These are phyloP conservation scores for Desoria tigrina DNA, from an alignment of 2,888 invertebrate genomes.

Conservation along the genomic window DNA sequence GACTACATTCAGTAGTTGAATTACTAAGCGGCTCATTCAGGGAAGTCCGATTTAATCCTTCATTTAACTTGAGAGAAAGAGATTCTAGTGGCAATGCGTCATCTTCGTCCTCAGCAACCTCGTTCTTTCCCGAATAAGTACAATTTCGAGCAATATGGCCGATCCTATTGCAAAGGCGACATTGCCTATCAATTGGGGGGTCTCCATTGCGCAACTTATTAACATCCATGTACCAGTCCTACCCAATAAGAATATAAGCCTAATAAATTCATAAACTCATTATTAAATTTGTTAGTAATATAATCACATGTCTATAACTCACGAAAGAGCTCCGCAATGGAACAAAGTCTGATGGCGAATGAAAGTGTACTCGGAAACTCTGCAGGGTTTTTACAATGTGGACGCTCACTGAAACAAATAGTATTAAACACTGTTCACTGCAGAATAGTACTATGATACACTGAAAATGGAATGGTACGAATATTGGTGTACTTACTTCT, in stretches of 20 bases:
- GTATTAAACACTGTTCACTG: not conserved
- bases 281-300: not conserved
- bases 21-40: no score
- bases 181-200: conserved; percentile 62
- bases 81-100: no score
- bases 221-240: conserved; percentile 54
- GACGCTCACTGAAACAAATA: conserved; percentile 45
- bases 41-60: no score
- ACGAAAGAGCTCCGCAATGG: no score
- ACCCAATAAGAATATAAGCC: conserved; percentile 19
- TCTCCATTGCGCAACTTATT: conserved; percentile 58
- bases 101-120: not conserved
- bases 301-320: not conserved
- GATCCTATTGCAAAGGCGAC: conserved; percentile 61
- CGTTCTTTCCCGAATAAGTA: conserved; percentile 49
- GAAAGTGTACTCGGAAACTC: conserved; percentile 39
- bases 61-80: no score
- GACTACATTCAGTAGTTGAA: no score
- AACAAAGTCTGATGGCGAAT: not conserved
- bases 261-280: conserved; percentile 6
- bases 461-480: not conserved
- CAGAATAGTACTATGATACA: not conserved
- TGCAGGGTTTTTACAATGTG: conserved; percentile 48
- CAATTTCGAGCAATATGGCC: conserved; percentile 62
- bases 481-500: conserved; percentile 59